Evolutionary conservation across 2,113 vertebrate species (phyloP), one percentile per base, ranked within the genome.

Genomic region (Xyrauchen texanus): DNA sequence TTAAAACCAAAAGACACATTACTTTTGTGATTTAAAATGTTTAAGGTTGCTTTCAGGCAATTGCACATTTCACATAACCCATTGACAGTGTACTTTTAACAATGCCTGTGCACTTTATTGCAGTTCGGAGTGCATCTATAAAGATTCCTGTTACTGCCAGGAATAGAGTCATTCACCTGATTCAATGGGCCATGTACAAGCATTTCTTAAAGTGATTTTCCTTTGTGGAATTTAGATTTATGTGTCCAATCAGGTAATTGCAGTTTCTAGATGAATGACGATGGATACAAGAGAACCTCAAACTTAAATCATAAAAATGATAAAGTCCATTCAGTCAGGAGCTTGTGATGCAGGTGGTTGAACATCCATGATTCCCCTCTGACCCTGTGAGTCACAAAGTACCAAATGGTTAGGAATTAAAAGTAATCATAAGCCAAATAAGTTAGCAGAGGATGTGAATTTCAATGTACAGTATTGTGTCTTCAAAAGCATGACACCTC

Each of bases 191-290:
- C 71, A 65, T 2, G 10, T 72, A 51, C 58, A 84, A 46, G 47
- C 69, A 58, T 75, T 49, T 78, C 72, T 75, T 74, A 47, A 82
- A 76, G 60, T 79, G 61, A 58, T 52, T 76, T 78, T 75, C 53
- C 64, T 58, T 57, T 72, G 74, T 60, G n/a, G 70, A 79, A 66
- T 57, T 64, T 78, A 53, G 79, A 83, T 47, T 69, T 74, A 75
- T 71, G 58, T 55, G 52, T 79, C 51, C 76, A 77, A 73, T 79
- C 52, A 81, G 68, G 82, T 77, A 79, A 83, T 79, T 83, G 79
- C 60, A 64, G 61, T 72, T 76, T 76, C 67, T 81, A 73, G 76
- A 46, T 76, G 68, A 81, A 62, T 53, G 80, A 53, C 44, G 52
- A 52, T 77, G 73, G 68, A 71, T 68, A 15, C 44, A 12, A 79